Percentiles rank a stretch among this genome's conserved stretches.
Conservation (phyloP, 2,888 invertebrate species). For the Lathronympha strigana region DNA sequence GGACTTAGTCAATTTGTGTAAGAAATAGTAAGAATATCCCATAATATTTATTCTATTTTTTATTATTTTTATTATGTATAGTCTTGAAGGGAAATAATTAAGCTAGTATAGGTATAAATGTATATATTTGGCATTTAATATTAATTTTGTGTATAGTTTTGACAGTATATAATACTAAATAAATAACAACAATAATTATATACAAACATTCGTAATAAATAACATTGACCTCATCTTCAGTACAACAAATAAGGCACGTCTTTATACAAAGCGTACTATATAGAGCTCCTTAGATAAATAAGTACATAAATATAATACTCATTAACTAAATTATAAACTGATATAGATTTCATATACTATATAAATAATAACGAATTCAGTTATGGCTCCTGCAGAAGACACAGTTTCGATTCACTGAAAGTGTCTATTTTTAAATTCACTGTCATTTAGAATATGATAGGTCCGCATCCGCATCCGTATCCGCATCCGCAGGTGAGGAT, state of each 20-base stretch:
- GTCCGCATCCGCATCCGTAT: neutral
- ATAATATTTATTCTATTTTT: too few species aligned
- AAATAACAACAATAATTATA: neutral
- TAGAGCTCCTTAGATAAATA: neutral
- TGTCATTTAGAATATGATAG: neutral
- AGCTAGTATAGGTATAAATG: too few species aligned
- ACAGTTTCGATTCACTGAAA: too few species aligned
- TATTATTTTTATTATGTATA: too few species aligned
- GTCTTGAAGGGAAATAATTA: too few species aligned
- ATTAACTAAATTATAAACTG: neutral
- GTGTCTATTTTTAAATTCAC: neutral
- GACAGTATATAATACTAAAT: conserved; percentile 8
- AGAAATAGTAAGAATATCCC: too few species aligned
- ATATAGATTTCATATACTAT: too few species aligned
- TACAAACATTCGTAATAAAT: neutral
- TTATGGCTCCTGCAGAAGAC: too few species aligned
- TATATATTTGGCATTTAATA: too few species aligned
- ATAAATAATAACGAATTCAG: neutral
- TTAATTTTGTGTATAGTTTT: too few species aligned
- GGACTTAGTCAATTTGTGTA: too few species aligned
- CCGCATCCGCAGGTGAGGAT: neutral
- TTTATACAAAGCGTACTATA: neutral
- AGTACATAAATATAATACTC: neutral
- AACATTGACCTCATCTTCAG: neutral
- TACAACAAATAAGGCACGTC: neutral